phyloP scores from a whole-genome alignment of 2,888 invertebrate genomes.

The Theodoxus fluviatilis region DNA sequence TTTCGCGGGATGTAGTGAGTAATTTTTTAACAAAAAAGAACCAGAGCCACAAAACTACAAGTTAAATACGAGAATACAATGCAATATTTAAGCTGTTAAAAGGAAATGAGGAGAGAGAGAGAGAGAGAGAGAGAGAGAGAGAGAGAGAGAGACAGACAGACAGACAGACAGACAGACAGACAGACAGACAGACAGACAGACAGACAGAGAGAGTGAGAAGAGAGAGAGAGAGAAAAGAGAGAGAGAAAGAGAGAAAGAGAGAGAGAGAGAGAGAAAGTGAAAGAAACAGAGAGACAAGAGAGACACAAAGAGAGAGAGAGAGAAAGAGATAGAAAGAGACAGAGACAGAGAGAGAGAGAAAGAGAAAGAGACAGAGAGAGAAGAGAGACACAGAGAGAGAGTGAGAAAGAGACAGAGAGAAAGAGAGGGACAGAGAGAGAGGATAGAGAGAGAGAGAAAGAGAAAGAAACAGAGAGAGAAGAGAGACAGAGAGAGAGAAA shows the following conservation, averaged over 20 bases:
- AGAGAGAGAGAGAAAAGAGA: conserved; percentile 16
- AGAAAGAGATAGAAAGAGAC: conserved; percentile 10
- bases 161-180: background rate
- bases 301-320: conserved; percentile 14
- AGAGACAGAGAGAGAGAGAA: background rate
- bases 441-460: background rate
- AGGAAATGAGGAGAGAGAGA: background rate
- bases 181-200: background rate
- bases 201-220: conserved; percentile 3
- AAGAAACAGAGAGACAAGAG: background rate
- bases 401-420: background rate
- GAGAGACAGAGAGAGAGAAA: background rate
- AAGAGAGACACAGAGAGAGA: background rate
- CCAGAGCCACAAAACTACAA: too few relatives aligned
- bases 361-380: conserved; percentile 21
- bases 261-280: conserved; percentile 13
- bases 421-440: background rate
- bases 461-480: background rate
- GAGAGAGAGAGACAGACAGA: background rate
- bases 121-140: background rate
- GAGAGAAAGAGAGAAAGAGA: background rate
- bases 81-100: too few relatives aligned
- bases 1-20: too few relatives aligned
- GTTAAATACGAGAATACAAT: too few relatives aligned
- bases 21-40: too few relatives aligned